Evolutionary conservation across 2,113 vertebrate genomes (phyloP).

Genomic region (Theropithecus gelada): DNA sequence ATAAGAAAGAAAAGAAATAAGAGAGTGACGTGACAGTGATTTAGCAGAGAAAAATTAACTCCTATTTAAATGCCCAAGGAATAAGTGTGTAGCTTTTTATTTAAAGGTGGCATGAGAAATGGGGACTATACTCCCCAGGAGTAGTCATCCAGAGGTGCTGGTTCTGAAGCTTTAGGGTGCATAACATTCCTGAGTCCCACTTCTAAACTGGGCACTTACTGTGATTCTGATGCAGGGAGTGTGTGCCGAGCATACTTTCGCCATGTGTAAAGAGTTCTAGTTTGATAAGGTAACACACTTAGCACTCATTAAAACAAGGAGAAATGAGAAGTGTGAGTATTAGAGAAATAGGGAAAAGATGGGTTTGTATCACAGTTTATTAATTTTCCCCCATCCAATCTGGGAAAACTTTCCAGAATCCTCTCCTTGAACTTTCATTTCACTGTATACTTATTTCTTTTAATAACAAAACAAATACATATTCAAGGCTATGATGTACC

Average conservation of each 20-base stretch:
- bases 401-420: conserved; percentile 15
- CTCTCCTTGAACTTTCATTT: conserved; percentile 27
- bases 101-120: neutral
- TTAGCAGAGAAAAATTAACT: neutral
- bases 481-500: neutral
- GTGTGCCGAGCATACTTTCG: neutral
- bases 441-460: neutral
- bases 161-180: neutral
- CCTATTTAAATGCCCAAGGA: neutral
- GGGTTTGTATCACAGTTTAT: neutral
- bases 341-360: neutral
- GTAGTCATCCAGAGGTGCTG: neutral
- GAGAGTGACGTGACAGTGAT: neutral
- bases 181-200: neutral
- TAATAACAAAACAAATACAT: conserved; percentile 34
- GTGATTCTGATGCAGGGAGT: neutral
- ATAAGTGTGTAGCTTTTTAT: neutral
- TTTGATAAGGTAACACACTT: neutral
- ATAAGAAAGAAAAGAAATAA: neutral
- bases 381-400: neutral
- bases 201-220: neutral
- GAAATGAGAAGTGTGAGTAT: neutral
- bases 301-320: neutral
- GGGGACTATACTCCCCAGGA: neutral
- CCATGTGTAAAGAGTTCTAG: neutral